These are phyloP conservation scores for Rhinichthys klamathensis DNA, from an alignment of 2,113 vertebrate species.

Conservation along the genomic window DNA sequence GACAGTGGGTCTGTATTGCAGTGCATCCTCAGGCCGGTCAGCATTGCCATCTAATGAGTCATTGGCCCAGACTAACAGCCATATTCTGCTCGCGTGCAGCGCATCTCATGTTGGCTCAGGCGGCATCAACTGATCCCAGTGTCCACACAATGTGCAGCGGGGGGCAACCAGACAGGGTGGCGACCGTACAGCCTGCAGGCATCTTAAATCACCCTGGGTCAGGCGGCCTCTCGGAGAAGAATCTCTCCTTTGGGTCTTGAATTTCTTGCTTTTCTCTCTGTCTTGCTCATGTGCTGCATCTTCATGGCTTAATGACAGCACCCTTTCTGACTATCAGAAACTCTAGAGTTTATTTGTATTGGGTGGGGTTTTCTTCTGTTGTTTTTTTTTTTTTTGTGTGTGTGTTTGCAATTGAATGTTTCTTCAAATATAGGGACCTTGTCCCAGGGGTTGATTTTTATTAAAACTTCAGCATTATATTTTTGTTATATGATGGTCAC, in stretches of 20 bases:
- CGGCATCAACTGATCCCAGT: constrained; percentile 30
- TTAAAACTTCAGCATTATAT: too few species aligned
- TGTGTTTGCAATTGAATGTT: background rate
- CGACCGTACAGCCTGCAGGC: constrained; percentile 31
- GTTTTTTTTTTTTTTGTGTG: too few species aligned
- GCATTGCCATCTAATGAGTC: constrained; percentile 23
- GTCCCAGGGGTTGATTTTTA: too few species aligned
- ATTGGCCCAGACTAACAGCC: background rate
- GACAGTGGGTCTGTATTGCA: background rate
- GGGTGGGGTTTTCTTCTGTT: background rate
- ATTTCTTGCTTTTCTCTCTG: constrained; percentile 21
- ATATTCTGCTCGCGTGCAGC: constrained; percentile 12
- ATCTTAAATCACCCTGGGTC: constrained; percentile 42
- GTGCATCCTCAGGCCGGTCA: constrained; percentile 30
- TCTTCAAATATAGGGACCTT: background rate
- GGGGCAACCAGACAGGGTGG: constrained; percentile 32
- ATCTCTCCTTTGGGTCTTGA: constrained; percentile 25
- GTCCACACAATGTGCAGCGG: background rate
- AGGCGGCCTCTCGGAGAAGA: constrained; percentile 30
- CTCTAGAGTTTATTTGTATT: background rate
- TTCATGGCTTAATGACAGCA: background rate
- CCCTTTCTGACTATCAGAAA: background rate
- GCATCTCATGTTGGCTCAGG: constrained; percentile 29
- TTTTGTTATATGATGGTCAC: background rate
- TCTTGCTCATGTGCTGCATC: background rate